These are phyloP conservation scores for Petrophora chlorosata DNA, from an alignment of 2,888 invertebrate species.

Conservation along the genomic window DNA sequence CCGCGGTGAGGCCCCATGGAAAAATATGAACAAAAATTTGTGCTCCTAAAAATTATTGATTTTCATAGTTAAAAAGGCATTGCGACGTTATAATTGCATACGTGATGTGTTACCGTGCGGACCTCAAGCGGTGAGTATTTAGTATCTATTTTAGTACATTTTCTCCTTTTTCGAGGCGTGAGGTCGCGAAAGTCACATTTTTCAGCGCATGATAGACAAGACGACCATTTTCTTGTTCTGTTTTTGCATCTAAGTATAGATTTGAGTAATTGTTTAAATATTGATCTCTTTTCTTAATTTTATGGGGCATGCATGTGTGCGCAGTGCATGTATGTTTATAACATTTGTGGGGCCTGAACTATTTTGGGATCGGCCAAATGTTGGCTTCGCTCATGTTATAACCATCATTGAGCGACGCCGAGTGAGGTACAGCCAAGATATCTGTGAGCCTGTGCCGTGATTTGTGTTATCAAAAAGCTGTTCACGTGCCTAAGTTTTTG, in stretches of 20 bases:
- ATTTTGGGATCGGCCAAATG: slow-evolving; percentile 80
- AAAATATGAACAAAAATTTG: slow-evolving; percentile 79
- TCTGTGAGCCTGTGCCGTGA: slow-evolving; percentile 15
- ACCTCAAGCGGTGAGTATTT: slow-evolving; percentile 60
- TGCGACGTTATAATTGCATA: slow-evolving; percentile 66
- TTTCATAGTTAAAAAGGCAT: slow-evolving; percentile 77
- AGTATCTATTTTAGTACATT: slow-evolving; percentile 63
- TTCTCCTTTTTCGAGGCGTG: slow-evolving; percentile 50
- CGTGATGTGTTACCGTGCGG: slow-evolving; percentile 60
- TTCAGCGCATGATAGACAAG: slow-evolving; percentile 62
- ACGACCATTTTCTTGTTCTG: slow-evolving; percentile 62
- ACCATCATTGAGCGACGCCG: slow-evolving; percentile 54
- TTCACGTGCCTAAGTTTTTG: slow-evolving; percentile 25
- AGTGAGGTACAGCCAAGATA: slow-evolving; percentile 41
- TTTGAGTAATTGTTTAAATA: slow-evolving; percentile 63
- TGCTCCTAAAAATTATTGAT: slow-evolving; percentile 82
- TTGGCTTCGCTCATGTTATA: slow-evolving; percentile 66
- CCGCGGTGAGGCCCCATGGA: slow-evolving; percentile 65
- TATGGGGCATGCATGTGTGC: slow-evolving; percentile 61
- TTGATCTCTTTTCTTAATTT: slow-evolving; percentile 68
- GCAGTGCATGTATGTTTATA: slow-evolving; percentile 71
- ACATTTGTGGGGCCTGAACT: slow-evolving; percentile 80
- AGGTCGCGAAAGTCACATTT: slow-evolving; percentile 74
- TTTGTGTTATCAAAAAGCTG: slow-evolving; percentile 18
- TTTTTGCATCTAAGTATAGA: slow-evolving; percentile 39